Evolutionary conservation across 1,140 invertebrate species (phyloP).

Genomic region (Xylocopa sonorina): DNA sequence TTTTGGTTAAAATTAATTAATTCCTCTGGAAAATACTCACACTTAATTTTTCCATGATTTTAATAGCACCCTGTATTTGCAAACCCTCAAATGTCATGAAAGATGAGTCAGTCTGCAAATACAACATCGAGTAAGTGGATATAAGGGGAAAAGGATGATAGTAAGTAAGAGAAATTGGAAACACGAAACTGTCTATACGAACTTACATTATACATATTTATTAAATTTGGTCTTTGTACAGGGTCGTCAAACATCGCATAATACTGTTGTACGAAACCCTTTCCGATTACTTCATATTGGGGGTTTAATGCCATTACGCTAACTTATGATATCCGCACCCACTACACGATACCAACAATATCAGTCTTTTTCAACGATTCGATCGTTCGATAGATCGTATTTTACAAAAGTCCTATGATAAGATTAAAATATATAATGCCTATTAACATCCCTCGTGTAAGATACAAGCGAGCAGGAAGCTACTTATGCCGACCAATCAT

Average conservation of each 20-base stretch:
- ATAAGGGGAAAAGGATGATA: not conserved
- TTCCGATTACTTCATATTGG: slow-evolving; percentile 95
- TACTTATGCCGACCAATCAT: slow-evolving; percentile 54
- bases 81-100: slow-evolving; percentile 98
- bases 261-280: slow-evolving; percentile 96
- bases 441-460: slow-evolving; percentile 59
- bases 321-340: slow-evolving; percentile 39
- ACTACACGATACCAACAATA: slow-evolving; percentile 15
- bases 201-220: slow-evolving; percentile 96
- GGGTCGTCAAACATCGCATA: slow-evolving; percentile 95
- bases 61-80: slow-evolving; percentile 93
- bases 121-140: slow-evolving; percentile 31
- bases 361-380: slow-evolving; percentile 34
- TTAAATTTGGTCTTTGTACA: slow-evolving; percentile 89
- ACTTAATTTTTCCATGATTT: slow-evolving; percentile 97
- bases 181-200: too few species aligned
- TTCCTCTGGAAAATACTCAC: slow-evolving; percentile 83
- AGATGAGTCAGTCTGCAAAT: slow-evolving; percentile 90
- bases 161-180: not conserved
- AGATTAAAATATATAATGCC: slow-evolving; percentile 54
- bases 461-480: slow-evolving; percentile 56
- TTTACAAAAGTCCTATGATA: slow-evolving; percentile 49
- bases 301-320: slow-evolving; percentile 90
- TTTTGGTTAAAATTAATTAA: not conserved
- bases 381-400: slow-evolving; percentile 6